Base-by-base conservation (phyloP, 2,888 invertebrate genomes). In the Sinelater perroti region DNA sequence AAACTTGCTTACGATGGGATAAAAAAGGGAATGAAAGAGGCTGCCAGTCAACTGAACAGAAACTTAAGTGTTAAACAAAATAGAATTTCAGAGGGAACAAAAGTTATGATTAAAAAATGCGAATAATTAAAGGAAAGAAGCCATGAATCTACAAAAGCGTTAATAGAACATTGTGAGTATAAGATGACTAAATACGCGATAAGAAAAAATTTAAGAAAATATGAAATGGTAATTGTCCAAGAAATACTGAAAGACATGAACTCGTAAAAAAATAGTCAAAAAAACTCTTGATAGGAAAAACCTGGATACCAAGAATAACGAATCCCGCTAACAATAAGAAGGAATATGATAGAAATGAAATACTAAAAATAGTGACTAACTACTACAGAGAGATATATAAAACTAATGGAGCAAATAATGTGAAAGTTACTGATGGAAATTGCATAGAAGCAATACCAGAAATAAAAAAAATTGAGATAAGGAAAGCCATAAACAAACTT, bases 291-390 rank as follows among this genome's bases (percentile, higher is more conserved):
- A 13, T 16, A 30, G 30, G 30, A 30, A 30, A 8, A 8, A 6
- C 30, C 5, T 30, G 30, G 30, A 30, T 30, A 30, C 30, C 30
- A 6, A 30, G n/a, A 30, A 3, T 30, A 30, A 30, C 30, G 11
- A n/a, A 30, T n/a, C 30, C 30, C n/a, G n/a, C n/a, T n/a, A n/a
- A n/a, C n/a, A n/a, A n/a, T n/a, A n/a, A n/a, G n/a, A n/a, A n/a
- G n/a, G n/a, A n/a, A n/a, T n/a, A n/a, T n/a, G n/a, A n/a, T n/a
- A n/a, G n/a, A n/a, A n/a, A n/a, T n/a, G n/a, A n/a, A n/a, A n/a
- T n/a, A n/a, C n/a, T n/a, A n/a, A n/a, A n/a, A n/a, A n/a, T n/a
- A n/a, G n/a, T n/a, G n/a, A n/a, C n/a, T n/a, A n/a, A n/a, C n/a
- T n/a, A n/a, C n/a, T n/a, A n/a, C n/a, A n/a, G n/a, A n/a, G n/a